A percentile compares a stretch with the other conserved stretches of the same genome.
Conservation (phyloP, 2,888 invertebrate species). For the Campopleginae sp. region DNA sequence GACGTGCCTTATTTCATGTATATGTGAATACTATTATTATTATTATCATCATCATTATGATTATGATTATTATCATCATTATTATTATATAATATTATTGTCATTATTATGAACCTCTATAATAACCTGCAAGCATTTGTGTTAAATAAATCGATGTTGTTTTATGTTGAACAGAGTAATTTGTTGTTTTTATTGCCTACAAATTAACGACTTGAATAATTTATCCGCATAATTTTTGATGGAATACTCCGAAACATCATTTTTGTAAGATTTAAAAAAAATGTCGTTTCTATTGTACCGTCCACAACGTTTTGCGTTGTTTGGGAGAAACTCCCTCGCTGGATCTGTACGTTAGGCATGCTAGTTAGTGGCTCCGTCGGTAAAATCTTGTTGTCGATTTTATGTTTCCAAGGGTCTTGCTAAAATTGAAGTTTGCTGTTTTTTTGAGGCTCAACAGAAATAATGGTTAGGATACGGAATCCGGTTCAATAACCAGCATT, state of each 20-base stretch:
- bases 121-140: constrained; percentile 82
- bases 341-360: too few species aligned
- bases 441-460: too few species aligned
- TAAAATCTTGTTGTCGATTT: too few species aligned
- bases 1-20: constrained; percentile 82
- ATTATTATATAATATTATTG: constrained; percentile 74
- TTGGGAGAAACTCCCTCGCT: too few species aligned
- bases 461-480: background rate
- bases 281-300: too few species aligned
- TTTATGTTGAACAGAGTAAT: constrained; percentile 78
- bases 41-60: background rate
- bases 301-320: too few species aligned
- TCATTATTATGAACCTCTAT: constrained; percentile 79
- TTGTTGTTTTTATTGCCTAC: background rate
- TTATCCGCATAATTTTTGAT: background rate
- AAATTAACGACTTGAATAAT: background rate
- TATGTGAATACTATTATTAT: constrained; percentile 73
- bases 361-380: too few species aligned
- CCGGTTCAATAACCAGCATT: background rate
- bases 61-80: constrained; percentile 72
- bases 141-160: constrained; percentile 84
- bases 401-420: too few species aligned
- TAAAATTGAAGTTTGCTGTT: too few species aligned
- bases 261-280: background rate
- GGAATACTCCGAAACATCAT: background rate